These are phyloP conservation scores for Leucozona laternaria DNA, from an alignment of 2,888 invertebrate genomes.

Conservation along the genomic window DNA sequence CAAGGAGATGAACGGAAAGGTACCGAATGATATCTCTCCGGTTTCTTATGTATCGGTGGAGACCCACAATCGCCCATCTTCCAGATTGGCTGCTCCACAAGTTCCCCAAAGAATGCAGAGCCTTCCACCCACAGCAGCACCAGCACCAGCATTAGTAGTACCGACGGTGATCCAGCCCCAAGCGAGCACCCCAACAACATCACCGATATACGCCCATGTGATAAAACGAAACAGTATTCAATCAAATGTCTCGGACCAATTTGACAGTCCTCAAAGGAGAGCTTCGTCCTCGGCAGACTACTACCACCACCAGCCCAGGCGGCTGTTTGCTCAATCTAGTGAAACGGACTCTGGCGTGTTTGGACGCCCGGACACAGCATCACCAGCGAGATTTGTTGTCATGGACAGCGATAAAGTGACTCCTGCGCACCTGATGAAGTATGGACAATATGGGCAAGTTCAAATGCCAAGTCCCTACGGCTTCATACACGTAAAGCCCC, in stretches of 20 bases:
- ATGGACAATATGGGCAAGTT: slow-evolving; percentile 77
- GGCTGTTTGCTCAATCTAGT: slow-evolving; percentile 75
- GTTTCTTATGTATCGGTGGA: slow-evolving; percentile 82
- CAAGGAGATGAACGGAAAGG: slow-evolving; percentile 67
- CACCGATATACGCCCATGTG: slow-evolving; percentile 82
- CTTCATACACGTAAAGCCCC: slow-evolving; percentile 77
- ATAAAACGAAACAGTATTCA: slow-evolving; percentile 81
- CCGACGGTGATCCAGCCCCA: slow-evolving; percentile 63
- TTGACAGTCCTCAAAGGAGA: slow-evolving; percentile 79
- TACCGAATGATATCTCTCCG: slow-evolving; percentile 80
- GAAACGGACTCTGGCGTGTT: slow-evolving; percentile 77
- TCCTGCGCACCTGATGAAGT: slow-evolving; percentile 80
- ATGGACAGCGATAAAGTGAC: slow-evolving; percentile 81
- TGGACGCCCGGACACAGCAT: slow-evolving; percentile 76
- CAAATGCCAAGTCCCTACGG: slow-evolving; percentile 78
- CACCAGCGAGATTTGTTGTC: slow-evolving; percentile 80
- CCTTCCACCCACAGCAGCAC: slow-evolving; percentile 78
- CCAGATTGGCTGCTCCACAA: slow-evolving; percentile 80
- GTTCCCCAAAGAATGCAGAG: slow-evolving; percentile 82
- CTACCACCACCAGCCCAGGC: slow-evolving; percentile 59
- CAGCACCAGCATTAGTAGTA: slow-evolving; percentile 19
- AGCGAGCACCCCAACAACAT: slow-evolving; percentile 73
- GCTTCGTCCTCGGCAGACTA: slow-evolving; percentile 71
- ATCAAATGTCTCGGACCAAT: slow-evolving; percentile 81
- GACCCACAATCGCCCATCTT: slow-evolving; percentile 78